Evolutionary conservation across 2,113 vertebrate genomes (phyloP), one percentile per base, ranked within the genome.

Genomic region (Chascanopsetta lugubris): DNA sequence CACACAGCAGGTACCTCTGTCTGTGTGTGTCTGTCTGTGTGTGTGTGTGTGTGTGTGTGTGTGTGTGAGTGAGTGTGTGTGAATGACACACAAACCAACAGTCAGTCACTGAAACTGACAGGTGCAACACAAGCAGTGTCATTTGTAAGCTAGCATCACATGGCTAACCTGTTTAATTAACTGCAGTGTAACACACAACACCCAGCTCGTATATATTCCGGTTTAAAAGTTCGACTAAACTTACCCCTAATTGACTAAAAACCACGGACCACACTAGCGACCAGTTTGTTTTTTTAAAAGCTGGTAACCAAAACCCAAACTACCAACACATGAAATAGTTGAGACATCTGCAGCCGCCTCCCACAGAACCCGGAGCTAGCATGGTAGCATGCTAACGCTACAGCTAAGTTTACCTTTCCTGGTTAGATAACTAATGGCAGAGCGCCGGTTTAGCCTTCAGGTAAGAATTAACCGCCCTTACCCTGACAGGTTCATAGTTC

Each of bases 321-420:
- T 27, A 22, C 15, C 30, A 34, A 26, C 29, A 32, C 66, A 26
- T 12, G 6, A 79, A 87, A 76, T 17, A 54, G 73, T 82, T 82
- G 65, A 65, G 6, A 60, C 6, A 42, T 49, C 21, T 25, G 30
- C 61, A 47, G 68, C 70, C 77, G 81, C 62, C 77, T 84, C 79
- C 81, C 24, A 59, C 12, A 68, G 27, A 70, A 51, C 73, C 50
- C 65, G 21, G 62, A 13, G 63, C 61, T 88, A 87, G 60, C 61
- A 3, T 8, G 11, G 9, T 63, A 79, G 74, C 80, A 69, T 26
- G 80, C 78, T 88, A 84, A 49, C 25, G 67, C 67, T 64, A 49
- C 5, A 3, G 79, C 73, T 79, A 82, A 46, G n/a, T 15, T 24
- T 63, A 66, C 72, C 61, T 4, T 51, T 29, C 8, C 46, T 43